Base-by-base conservation (phyloP, 2,888 invertebrate species). In the Rhingia campestris region DNA sequence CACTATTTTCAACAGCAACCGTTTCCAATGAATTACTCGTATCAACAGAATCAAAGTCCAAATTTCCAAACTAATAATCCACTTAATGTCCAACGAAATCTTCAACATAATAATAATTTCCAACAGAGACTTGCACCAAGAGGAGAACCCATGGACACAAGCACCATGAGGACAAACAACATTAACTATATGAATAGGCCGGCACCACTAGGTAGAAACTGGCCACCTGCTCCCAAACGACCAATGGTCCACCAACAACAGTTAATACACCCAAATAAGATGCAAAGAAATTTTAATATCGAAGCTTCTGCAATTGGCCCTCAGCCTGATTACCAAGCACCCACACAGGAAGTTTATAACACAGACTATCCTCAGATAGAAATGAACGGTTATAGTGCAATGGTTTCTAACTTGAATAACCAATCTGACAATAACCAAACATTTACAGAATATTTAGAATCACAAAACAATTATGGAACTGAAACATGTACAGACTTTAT, bases 221-320 rank as follows among this genome's bases (percentile, higher is more conserved):
- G 43, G 58, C 43, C 41, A 39, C 22, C 41, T 22, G 39, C 41
- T 2, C 22, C 9, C 4, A 58, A 58, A n/a, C 14, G 58, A 37
- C 39, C 37, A 39, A 6, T 22, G 14, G 41, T 14, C 30, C 12
- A 22, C 6, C n/a, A n/a, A 6, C 43, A 45, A 45, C 47, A 51
- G 45, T n/a, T n/a, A 10, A 51, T 51, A 30, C 59, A 9, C n/a
- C 59, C 43, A 9, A 35, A 54, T 37, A 59, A 41, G n/a, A 39
- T 59, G 3, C 59, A 59, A 59, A 59, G 59, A 12, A 59, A 59
- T 30, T 43, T 59, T 10, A 30, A 59, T 0, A 6, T 54, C 22
- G 51, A 33, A 32, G n/a, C 51, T 7, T 32, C 43, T 43, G 43
- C 43, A 43, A 43, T 12, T 0, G 43, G 5, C 2, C 43, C 43